phyloP scores from a whole-genome alignment of 2,797 vertebrate genomes.

The Myripristis murdjan region DNA sequence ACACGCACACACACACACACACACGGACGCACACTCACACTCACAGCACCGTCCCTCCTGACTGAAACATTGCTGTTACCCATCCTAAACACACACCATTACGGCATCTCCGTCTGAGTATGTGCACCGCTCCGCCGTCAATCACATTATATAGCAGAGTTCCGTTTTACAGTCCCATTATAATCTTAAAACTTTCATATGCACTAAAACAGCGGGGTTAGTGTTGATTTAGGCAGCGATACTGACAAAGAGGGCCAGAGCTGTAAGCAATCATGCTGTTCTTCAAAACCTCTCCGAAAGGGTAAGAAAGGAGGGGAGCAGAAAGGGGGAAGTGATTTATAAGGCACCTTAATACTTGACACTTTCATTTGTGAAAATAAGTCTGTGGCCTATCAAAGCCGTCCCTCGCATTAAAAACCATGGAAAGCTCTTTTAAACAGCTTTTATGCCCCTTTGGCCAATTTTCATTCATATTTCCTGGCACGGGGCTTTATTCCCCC shows the following conservation, averaged over 20 bases:
- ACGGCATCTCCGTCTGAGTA: conserved; percentile 41
- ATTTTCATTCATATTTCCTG: conserved; percentile 83
- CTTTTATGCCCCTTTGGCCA: conserved; percentile 48
- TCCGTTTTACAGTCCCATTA: conserved; percentile 69
- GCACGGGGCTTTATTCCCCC: conserved; percentile 38
- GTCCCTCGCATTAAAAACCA: conserved; percentile 64
- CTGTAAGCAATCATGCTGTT: conserved; percentile 61
- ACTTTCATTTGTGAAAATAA: conserved; percentile 78
- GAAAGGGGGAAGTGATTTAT: conserved; percentile 73
- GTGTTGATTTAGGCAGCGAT: conserved; percentile 74
- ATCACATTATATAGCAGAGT: conserved; percentile 65
- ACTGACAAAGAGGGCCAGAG: conserved; percentile 58
- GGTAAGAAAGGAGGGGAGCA: conserved; percentile 41
- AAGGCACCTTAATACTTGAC: conserved; percentile 76
- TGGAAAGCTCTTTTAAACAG: conserved; percentile 67
- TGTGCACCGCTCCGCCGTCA: conserved; percentile 59
- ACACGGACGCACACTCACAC: conserved; percentile 12
- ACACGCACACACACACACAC: conserved; percentile 23
- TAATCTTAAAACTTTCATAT: conserved; percentile 65
- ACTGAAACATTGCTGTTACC: conserved; percentile 57
- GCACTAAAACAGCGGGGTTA: conserved; percentile 64
- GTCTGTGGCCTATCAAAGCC: conserved; percentile 76
- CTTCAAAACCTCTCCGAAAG: conserved; percentile 57
- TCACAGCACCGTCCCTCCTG: neutral
- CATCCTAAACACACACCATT: conserved; percentile 55